These are phyloP conservation scores for Agriopis marginaria DNA, from an alignment of 2,888 invertebrate genomes.

Conservation along the genomic window DNA sequence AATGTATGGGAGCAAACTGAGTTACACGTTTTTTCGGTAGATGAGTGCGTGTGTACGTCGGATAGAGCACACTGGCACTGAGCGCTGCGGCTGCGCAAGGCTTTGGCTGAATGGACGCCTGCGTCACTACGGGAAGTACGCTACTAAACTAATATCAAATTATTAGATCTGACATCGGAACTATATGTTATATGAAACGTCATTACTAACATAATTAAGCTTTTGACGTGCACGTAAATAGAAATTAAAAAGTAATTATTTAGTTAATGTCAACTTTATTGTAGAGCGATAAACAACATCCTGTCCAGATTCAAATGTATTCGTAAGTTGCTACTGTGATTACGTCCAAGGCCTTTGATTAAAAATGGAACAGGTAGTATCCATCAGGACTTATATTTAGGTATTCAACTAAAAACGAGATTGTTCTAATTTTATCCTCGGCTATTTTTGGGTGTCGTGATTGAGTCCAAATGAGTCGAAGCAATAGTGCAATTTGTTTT, in stretches of 20 bases:
- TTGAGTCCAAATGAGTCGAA: neutral
- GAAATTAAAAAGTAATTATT: conserved; percentile 53
- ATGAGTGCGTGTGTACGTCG: conserved; percentile 81
- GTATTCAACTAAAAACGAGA: neutral
- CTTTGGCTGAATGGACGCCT: conserved; percentile 78
- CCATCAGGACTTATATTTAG: conserved; percentile 9
- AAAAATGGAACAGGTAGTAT: neutral
- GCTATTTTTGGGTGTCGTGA: neutral
- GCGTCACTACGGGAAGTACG: conserved; percentile 85
- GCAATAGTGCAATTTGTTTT: no score
- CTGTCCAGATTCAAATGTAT: conserved; percentile 21
- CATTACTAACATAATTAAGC: conserved; percentile 67
- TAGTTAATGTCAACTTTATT: conserved; percentile 39
- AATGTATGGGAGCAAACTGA: conserved; percentile 10
- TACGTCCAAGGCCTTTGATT: conserved; percentile 17
- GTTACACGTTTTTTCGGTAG: conserved; percentile 57
- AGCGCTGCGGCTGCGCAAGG: conserved; percentile 72
- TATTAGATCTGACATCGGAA: conserved; percentile 70
- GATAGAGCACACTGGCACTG: conserved; percentile 83
- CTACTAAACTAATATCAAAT: conserved; percentile 72
- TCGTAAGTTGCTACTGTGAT: conserved; percentile 2
- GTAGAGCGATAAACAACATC: conserved; percentile 20
- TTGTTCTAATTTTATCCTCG: no score
- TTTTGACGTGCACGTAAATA: conserved; percentile 63
- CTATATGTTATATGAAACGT: conserved; percentile 61